Conservation (phyloP, 2,113 vertebrate species). For the Alouatta palliata region DNA sequence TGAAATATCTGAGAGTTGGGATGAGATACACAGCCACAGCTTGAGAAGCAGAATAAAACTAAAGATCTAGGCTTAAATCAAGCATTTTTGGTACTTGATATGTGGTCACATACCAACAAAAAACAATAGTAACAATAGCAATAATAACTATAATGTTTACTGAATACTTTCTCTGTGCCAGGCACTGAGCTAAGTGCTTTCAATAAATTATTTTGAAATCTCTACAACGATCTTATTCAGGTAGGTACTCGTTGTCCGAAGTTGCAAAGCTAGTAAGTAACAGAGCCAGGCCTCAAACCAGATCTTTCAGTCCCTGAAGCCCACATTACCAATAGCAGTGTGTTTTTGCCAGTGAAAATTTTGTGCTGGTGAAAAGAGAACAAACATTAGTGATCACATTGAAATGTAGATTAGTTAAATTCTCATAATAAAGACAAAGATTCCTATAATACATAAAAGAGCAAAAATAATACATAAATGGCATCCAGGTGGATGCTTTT, state of each 20-base stretch:
- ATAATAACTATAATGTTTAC: neutral
- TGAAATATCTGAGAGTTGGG: neutral
- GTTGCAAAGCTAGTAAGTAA: neutral
- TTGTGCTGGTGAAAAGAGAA: slow-evolving; percentile 12
- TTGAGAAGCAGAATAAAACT: slow-evolving; percentile 12
- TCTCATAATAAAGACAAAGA: neutral
- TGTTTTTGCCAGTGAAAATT: slow-evolving; percentile 34
- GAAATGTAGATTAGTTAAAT: slow-evolving; percentile 5
- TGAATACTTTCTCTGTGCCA: neutral
- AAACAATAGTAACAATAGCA: neutral
- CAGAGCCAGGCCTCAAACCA: neutral
- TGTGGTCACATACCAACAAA: neutral
- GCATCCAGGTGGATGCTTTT: neutral
- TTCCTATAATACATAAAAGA: neutral
- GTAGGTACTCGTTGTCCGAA: neutral
- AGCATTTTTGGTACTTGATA: neutral
- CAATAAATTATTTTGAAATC: neutral
- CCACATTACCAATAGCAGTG: neutral
- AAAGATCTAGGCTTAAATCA: neutral
- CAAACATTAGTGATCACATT: neutral
- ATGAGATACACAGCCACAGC: neutral
- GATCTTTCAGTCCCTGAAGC: neutral
- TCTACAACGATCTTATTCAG: neutral
- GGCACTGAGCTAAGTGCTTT: neutral
- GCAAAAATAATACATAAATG: neutral